Conservation (phyloP, 2,113 vertebrate genomes). For the Pelmatolapia mariae region DNA sequence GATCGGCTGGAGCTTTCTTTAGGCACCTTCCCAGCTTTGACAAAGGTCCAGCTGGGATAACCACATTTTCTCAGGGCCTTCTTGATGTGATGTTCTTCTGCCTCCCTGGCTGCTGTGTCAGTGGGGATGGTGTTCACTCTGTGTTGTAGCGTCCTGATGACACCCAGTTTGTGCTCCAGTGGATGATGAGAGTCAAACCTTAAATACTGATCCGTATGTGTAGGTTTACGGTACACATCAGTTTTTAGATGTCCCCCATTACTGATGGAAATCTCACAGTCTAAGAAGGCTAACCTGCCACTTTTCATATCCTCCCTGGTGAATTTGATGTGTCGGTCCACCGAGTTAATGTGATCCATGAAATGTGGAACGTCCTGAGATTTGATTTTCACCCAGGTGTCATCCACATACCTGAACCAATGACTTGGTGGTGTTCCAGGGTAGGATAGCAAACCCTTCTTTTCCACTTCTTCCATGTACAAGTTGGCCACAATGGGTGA, state of each 20-base stretch:
- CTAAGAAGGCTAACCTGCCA: fast-evolving
- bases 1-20: too few species aligned
- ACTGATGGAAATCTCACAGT: background rate
- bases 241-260: background rate
- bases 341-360: fast-evolving
- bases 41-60: too few species aligned
- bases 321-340: fast-evolving
- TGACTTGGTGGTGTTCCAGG: background rate
- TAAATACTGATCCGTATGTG: fast-evolving
- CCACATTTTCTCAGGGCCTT: too few species aligned
- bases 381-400: background rate
- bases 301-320: background rate
- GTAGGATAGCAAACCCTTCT: background rate
- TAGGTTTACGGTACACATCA: fast-evolving
- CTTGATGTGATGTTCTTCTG: too few species aligned
- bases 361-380: fast-evolving
- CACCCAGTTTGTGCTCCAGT: fast-evolving
- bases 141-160: background rate
- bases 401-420: background rate
- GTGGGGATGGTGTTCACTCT: fast-evolving
- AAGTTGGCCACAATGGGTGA: background rate
- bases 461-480: background rate
- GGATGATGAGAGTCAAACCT: background rate
- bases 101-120: fast-evolving
- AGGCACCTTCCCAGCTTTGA: fast-evolving